Base-by-base conservation (phyloP, 35 echinoderm and acorn worm species). In the Ophioderma brevispina region DNA sequence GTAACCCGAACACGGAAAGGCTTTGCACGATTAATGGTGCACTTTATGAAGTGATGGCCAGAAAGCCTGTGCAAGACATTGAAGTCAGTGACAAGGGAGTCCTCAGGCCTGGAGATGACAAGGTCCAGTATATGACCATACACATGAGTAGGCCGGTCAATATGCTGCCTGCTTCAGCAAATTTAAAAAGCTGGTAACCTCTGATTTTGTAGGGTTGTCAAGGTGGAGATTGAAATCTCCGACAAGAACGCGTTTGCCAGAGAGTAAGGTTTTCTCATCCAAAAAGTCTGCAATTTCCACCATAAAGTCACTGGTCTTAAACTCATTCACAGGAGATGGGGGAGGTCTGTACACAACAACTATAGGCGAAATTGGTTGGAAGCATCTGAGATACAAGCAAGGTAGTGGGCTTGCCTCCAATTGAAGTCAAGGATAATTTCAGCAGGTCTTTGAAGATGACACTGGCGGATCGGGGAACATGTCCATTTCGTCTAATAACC, bases 261-360 rank as follows among this genome's bases (percentile, higher is more conserved):
- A 78, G 17, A 0, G 1, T 36, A 5, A 78, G 76, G 15, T 31
- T 5, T 1, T 5, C 31, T 31, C 36, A 36, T 78, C 32, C 36
- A 78, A 36, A 78, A 78, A 78, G 76, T 78, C 76, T 33, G 23
- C 76, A 33, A 78, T 33, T 78, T 1, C 31, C n/a, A 1, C 23
- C 36, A 78, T 17, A 31, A 78, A 78, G n/a, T 78, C 76, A 78
- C 31, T 1, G 36, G 76, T 78, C 76, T 78, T 78, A 33, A 78
- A 78, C 15, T 32, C 0, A 78, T 6, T 78, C 32, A 1, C 33
- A 18, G 76, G 1, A 33, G 76, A 78, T 33, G 76, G 76, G 33
- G 76, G 76, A 32, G 76, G 76, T 78, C 30, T 31, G 76, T 78
- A 78, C 34, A 33, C 8, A 13, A 78, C 77, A 52, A 52, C 46